Percentiles rank a stretch among this genome's conserved stretches.
Evolutionary conservation across 1,140 invertebrate genomes (phyloP).

Genomic region (Caenorhabditis inopinata): DNA sequence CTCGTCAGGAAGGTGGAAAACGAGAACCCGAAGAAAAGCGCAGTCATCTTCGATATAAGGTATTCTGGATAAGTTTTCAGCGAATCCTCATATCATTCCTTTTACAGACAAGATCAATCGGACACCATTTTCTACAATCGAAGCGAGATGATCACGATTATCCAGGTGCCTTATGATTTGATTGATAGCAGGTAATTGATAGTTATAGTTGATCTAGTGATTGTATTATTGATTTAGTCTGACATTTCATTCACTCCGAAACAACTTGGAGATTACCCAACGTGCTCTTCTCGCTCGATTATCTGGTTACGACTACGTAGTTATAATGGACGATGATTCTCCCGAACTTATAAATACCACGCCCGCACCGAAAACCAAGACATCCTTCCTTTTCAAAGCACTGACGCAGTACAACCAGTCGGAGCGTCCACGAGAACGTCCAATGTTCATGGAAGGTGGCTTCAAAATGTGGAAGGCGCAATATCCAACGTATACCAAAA

Average conservation of each 20-base stretch:
- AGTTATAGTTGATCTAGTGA: neutral
- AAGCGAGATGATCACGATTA: conserved; percentile 7
- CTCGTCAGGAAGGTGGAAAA: neutral
- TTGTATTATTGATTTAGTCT: too few relatives aligned
- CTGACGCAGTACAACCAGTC: neutral
- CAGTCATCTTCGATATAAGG: neutral
- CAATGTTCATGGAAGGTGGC: conserved; percentile 24
- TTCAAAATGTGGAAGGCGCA: conserved; percentile 8
- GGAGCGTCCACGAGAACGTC: neutral
- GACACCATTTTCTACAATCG: conserved; percentile 1
- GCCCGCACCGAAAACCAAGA: neutral
- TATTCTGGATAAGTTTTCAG: neutral
- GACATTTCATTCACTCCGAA: neutral
- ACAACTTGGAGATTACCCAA: neutral
- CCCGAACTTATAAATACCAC: neutral
- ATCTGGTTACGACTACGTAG: neutral
- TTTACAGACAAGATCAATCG: conserved; percentile 5
- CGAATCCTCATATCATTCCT: neutral
- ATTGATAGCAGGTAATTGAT: neutral
- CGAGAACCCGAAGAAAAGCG: neutral
- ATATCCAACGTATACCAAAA: conserved; percentile 1
- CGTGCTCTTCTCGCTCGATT: neutral
- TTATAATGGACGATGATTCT: neutral
- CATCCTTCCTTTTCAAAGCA: neutral
- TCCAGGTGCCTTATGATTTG: neutral